phyloP scores from a whole-genome alignment of 2,888 invertebrate species.

The Sycophila texana region DNA sequence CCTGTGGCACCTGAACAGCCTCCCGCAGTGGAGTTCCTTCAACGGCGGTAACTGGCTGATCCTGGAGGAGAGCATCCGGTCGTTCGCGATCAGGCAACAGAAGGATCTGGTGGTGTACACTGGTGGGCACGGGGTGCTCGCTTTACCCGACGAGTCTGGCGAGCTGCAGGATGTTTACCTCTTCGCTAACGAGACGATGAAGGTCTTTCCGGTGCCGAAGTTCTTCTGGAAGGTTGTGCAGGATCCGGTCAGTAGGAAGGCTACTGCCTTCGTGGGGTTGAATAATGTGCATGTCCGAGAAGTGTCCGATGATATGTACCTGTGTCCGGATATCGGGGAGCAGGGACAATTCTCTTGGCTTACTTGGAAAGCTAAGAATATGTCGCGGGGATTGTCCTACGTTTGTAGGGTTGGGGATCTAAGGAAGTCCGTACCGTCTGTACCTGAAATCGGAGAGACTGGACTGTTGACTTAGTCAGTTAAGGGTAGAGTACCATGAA shows the following conservation, averaged over 20 bases:
- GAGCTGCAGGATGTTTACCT: constrained; percentile 75
- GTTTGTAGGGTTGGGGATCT: constrained; percentile 80
- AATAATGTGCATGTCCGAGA: constrained; percentile 74
- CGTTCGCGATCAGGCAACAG: constrained; percentile 72
- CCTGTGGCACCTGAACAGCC: constrained; percentile 82
- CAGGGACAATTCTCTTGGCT: constrained; percentile 76
- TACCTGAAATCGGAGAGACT: constrained; percentile 77
- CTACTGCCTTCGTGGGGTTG: constrained; percentile 73
- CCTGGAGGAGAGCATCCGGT: constrained; percentile 76
- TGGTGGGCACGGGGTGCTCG: constrained; percentile 80
- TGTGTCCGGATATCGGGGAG: constrained; percentile 77
- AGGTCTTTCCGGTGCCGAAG: constrained; percentile 71
- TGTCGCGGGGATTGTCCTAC: constrained; percentile 79
- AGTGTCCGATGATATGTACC: constrained; percentile 60
- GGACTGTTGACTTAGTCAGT: constrained; percentile 15
- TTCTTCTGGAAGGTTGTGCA: constrained; percentile 76
- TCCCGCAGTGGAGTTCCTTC: constrained; percentile 83
- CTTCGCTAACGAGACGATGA: constrained; percentile 72
- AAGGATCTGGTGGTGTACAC: constrained; percentile 77
- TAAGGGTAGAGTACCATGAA: no score
- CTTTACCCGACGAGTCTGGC: constrained; percentile 77
- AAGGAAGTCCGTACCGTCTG: constrained; percentile 76
- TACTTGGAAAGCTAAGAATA: constrained; percentile 77
- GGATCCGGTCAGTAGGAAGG: constrained; percentile 67
- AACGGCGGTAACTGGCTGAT: constrained; percentile 79